Conservation (phyloP, 2,888 invertebrate species). For the Lasioglossum oenotherae region DNA sequence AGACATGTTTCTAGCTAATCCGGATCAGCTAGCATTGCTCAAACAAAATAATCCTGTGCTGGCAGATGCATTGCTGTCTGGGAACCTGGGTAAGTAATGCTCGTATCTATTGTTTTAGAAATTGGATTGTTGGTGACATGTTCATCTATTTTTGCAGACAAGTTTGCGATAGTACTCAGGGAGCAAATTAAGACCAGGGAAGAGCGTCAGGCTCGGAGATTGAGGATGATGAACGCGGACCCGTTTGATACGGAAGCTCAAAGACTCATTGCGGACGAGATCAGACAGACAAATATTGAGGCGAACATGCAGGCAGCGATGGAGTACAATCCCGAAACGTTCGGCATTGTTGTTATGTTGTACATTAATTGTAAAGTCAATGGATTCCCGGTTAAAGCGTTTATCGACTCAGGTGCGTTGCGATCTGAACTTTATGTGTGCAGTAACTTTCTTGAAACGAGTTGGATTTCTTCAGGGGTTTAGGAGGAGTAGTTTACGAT, state of each 20-base stretch:
- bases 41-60: slow-evolving; percentile 97
- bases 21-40: slow-evolving; percentile 94
- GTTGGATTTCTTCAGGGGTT: background rate
- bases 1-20: slow-evolving; percentile 95
- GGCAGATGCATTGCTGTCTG: slow-evolving; percentile 95
- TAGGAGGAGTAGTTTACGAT: background rate
- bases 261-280: slow-evolving; percentile 97
- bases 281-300: slow-evolving; percentile 97
- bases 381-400: slow-evolving; percentile 98
- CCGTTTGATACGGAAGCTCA: slow-evolving; percentile 98
- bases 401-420: slow-evolving; percentile 95
- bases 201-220: slow-evolving; percentile 92
- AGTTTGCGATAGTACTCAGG: slow-evolving; percentile 91
- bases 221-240: slow-evolving; percentile 96
- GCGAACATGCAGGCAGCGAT: slow-evolving; percentile 99
- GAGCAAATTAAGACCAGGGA: slow-evolving; percentile 93
- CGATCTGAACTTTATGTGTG: background rate
- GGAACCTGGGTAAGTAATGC: slow-evolving; percentile 88
- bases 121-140: no score
- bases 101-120: background rate
- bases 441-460: background rate
- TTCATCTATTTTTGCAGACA: slow-evolving; percentile 85
- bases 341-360: slow-evolving; percentile 98
- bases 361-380: slow-evolving; percentile 99
- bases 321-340: slow-evolving; percentile 99